Conservation (phyloP, 2,797 vertebrate genomes). For the Microctenopoma steveboyesi region DNA sequence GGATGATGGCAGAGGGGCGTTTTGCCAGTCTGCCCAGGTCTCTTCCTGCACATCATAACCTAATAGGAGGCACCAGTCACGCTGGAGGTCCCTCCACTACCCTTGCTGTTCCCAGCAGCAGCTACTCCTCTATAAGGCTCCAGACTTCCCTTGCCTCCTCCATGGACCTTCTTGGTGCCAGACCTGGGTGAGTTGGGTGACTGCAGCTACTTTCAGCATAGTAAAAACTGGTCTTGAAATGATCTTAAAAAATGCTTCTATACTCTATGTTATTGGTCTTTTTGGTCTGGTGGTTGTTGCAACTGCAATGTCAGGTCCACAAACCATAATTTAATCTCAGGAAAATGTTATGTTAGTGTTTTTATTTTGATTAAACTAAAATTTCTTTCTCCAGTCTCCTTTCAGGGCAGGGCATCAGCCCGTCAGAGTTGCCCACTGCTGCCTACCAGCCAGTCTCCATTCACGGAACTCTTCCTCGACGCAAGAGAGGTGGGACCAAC, state of each 20-base stretch:
- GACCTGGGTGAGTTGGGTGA: conserved; percentile 70
- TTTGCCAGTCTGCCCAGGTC: conserved; percentile 93
- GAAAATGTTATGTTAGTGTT: too few relatives aligned
- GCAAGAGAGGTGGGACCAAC: conserved; percentile 84
- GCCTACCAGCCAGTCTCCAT: conserved; percentile 89
- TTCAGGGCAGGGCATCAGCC: conserved; percentile 32
- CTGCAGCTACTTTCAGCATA: neutral
- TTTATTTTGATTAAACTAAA: neutral
- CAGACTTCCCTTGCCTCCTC: conserved; percentile 89
- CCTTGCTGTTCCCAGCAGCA: conserved; percentile 56
- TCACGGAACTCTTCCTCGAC: conserved; percentile 95
- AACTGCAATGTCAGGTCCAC: neutral
- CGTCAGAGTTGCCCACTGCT: conserved; percentile 71
- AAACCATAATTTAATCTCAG: neutral
- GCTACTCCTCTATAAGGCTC: conserved; percentile 71
- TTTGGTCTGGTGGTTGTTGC: neutral
- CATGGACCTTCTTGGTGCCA: conserved; percentile 93
- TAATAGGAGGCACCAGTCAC: conserved; percentile 58
- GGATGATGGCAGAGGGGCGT: conserved; percentile 95
- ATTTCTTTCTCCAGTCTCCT: conserved; percentile 38
- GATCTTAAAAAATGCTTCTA: too few relatives aligned
- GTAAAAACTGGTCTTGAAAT: too few relatives aligned
- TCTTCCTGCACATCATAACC: conserved; percentile 78
- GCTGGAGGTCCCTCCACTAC: conserved; percentile 78
- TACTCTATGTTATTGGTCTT: too few relatives aligned